Evolutionary conservation across 2,797 vertebrate genomes (phyloP).

Genomic region (Diglossa cyanea): DNA sequence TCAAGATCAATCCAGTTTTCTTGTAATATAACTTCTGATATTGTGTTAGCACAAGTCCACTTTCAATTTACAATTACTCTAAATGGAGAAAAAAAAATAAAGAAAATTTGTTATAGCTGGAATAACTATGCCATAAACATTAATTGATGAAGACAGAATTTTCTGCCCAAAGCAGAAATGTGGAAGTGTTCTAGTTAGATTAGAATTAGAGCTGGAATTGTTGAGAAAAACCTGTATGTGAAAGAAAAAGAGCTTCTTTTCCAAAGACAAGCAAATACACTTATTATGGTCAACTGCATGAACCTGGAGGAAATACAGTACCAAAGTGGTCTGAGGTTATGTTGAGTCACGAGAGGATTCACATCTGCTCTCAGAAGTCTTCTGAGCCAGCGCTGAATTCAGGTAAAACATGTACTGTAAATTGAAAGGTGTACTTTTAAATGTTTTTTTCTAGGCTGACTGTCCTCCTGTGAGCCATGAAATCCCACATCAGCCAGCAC

Average conservation of each 20-base stretch:
- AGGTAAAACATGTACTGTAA: conserved; percentile 24
- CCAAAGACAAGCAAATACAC: conserved; percentile 48
- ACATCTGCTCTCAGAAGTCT: conserved; percentile 10
- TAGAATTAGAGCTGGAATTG: conserved; percentile 12
- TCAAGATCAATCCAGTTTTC: conserved; percentile 25
- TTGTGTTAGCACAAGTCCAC: conserved; percentile 49
- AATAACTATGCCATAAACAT: conserved; percentile 34
- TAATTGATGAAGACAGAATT: conserved; percentile 35
- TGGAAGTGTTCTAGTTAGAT: conserved; percentile 16
- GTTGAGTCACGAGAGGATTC: neutral
- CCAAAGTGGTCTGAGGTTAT: conserved; percentile 21
- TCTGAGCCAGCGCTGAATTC: conserved; percentile 5
- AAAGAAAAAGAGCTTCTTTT: conserved; percentile 27
- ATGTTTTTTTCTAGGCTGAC: conserved; percentile 6
- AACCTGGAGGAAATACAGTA: neutral
- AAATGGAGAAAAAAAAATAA: neutral
- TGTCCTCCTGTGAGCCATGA: conserved; percentile 28
- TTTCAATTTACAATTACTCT: conserved; percentile 43
- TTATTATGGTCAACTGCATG: conserved; percentile 6
- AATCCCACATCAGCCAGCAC: neutral
- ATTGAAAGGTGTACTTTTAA: conserved; percentile 34
- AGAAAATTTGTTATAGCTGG: conserved; percentile 38
- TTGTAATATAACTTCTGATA: conserved; percentile 29
- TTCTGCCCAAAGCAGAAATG: conserved; percentile 3
- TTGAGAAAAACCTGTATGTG: neutral